These are phyloP conservation scores for Echinometra lucunter DNA, from an alignment of 53 echinoderm and acorn worm genomes.

Conservation along the genomic window DNA sequence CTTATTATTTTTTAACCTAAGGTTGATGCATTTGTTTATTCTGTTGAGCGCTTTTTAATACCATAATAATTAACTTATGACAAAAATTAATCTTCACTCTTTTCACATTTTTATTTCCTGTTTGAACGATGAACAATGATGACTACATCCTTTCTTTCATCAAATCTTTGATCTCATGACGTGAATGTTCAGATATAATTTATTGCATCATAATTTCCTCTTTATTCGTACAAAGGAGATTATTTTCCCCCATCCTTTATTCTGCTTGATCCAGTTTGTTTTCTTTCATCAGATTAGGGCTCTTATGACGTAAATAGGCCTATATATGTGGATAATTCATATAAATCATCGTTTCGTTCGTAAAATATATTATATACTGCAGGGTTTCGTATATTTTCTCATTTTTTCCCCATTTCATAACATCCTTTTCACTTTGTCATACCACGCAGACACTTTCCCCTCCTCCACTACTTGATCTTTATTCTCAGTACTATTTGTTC, in stretches of 20 bases:
- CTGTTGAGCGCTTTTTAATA: too few species aligned
- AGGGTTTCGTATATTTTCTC: too few species aligned
- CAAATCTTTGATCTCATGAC: neutral
- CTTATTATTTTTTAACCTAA: too few species aligned
- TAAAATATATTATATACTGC: too few species aligned
- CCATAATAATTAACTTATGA: too few species aligned
- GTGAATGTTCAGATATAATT: neutral
- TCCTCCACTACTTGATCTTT: neutral
- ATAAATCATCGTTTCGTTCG: neutral
- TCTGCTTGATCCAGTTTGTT: too few species aligned
- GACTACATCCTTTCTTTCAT: neutral
- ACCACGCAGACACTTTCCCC: neutral
- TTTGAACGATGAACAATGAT: neutral
- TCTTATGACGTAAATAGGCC: neutral
- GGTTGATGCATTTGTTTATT: too few species aligned
- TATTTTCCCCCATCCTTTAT: too few species aligned
- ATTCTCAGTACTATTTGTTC: conserved; percentile 7
- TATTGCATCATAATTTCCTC: neutral
- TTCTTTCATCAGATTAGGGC: too few species aligned
- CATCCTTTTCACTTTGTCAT: neutral
- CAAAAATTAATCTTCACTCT: neutral
- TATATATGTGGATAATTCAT: neutral
- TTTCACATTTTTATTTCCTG: neutral
- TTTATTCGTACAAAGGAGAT: too few species aligned
- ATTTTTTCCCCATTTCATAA: neutral